Evolutionary conservation across 2,113 vertebrate genomes (phyloP).

Genomic region (Myotis brandtii): DNA sequence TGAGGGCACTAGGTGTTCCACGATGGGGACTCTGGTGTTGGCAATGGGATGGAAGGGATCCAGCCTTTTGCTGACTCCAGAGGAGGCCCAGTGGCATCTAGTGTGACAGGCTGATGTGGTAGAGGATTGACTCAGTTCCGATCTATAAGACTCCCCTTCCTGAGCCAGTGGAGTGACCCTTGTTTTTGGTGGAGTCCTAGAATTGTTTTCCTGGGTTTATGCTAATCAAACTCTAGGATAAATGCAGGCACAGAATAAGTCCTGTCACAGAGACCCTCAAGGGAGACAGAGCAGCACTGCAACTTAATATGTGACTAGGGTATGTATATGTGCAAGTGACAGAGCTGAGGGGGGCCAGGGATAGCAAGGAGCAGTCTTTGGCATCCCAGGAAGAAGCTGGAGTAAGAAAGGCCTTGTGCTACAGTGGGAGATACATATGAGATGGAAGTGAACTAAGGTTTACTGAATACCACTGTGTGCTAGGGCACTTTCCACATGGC

Average conservation of each 20-base stretch:
- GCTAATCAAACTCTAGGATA: neutral
- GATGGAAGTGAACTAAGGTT: neutral
- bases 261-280: neutral
- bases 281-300: neutral
- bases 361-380: neutral
- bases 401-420: neutral
- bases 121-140: neutral
- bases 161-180: neutral
- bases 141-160: neutral
- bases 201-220: neutral
- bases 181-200: neutral
- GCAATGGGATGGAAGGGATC: too few relatives aligned
- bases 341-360: neutral
- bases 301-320: neutral
- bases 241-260: neutral
- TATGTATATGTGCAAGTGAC: too few relatives aligned
- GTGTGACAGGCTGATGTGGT: rapidly evolving
- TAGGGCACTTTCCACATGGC: rapidly evolving
- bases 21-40: neutral
- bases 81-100: neutral
- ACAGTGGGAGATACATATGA: rapidly evolving
- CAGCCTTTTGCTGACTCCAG: neutral
- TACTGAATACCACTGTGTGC: rapidly evolving
- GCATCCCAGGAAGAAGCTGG: neutral
- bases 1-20: neutral